Evolutionary conservation across 1,140 invertebrate genomes (phyloP).

Genomic region (Trialeurodes vaporariorum): DNA sequence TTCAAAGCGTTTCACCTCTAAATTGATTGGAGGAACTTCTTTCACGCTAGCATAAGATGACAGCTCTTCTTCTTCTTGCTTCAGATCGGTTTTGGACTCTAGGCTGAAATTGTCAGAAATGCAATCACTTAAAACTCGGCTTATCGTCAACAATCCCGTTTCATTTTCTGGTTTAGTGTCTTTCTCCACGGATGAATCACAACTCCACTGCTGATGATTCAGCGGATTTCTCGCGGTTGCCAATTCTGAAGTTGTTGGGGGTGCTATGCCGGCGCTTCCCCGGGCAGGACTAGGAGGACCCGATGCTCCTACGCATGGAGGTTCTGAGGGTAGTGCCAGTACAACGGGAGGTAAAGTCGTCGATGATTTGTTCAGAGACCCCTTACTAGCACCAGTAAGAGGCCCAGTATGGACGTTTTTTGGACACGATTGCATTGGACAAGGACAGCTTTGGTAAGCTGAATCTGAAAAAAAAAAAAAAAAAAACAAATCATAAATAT

Average conservation of each 20-base stretch:
- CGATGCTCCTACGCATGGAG: conserved; percentile 39
- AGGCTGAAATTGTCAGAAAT: not conserved
- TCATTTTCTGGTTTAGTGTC: not conserved
- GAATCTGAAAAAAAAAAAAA: conserved; percentile 42
- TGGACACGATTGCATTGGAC: conserved; percentile 83
- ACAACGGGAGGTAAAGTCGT: conserved; percentile 42
- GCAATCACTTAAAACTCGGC: conserved; percentile 21
- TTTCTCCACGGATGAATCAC: not conserved
- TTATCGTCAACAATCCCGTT: conserved; percentile 24
- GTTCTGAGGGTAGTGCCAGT: conserved; percentile 47
- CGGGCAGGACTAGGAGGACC: conserved; percentile 53
- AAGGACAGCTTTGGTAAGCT: conserved; percentile 57
- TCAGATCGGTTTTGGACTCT: not conserved
- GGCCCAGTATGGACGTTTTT: conserved; percentile 94
- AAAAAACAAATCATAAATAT: no score
- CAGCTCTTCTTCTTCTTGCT: not conserved
- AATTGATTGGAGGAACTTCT: not conserved
- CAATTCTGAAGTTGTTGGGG: conserved; percentile 29
- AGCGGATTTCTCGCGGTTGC: conserved; percentile 30
- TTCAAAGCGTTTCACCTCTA: not conserved
- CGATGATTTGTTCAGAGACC: conserved; percentile 37
- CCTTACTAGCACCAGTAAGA: conserved; percentile 79
- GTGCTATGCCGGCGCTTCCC: conserved; percentile 45
- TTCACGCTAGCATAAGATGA: no score
- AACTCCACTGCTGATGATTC: not conserved